A percentile compares a stretch with the other conserved stretches of the same genome.
phyloP scores from a whole-genome alignment of 1,140 invertebrate genomes.

The Scaptomyza pallida region DNA sequence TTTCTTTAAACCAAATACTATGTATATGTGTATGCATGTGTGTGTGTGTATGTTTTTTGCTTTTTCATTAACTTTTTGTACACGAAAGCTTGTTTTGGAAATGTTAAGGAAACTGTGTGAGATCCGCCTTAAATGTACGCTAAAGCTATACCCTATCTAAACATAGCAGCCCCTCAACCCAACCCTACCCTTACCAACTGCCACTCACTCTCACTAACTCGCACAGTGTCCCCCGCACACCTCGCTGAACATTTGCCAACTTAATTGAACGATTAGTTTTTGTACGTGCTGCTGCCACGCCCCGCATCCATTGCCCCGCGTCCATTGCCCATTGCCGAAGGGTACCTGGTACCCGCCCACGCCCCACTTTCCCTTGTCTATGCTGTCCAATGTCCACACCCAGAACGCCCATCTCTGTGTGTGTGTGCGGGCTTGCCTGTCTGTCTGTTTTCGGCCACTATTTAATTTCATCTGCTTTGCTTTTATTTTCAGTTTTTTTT shows the following conservation, averaged over 20 bases:
- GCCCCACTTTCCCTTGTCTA: neutral
- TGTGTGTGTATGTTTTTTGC: slow-evolving; percentile 30
- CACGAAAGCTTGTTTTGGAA: slow-evolving; percentile 60
- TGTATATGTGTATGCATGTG: neutral
- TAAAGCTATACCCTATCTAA: slow-evolving; percentile 4
- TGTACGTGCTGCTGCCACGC: slow-evolving; percentile 60
- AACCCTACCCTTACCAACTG: neutral
- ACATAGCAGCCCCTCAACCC: neutral
- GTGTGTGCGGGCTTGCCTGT: slow-evolving; percentile 30
- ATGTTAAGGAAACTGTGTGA: slow-evolving; percentile 43
- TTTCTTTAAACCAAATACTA: neutral
- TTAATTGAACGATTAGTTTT: slow-evolving; percentile 82
- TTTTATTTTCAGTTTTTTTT: slow-evolving; percentile 73
- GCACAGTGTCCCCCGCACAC: too few species aligned
- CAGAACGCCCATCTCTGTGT: slow-evolving; percentile 18
- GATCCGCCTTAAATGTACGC: slow-evolving; percentile 1
- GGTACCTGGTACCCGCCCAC: slow-evolving; percentile 8
- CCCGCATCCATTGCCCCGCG: slow-evolving; percentile 14
- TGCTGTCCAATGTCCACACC: slow-evolving; percentile 10
- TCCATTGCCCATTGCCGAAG: slow-evolving; percentile 6
- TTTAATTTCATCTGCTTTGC: slow-evolving; percentile 75
- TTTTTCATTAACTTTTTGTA: slow-evolving; percentile 73
- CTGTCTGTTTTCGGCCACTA: slow-evolving; percentile 62
- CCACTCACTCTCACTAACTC: too few species aligned
- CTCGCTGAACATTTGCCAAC: slow-evolving; percentile 41